A percentile compares a stretch with the other conserved stretches of the same genome.
These are phyloP conservation scores for Gymnoscopelus braueri DNA, from an alignment of 2,797 vertebrate species.

Conservation along the genomic window DNA sequence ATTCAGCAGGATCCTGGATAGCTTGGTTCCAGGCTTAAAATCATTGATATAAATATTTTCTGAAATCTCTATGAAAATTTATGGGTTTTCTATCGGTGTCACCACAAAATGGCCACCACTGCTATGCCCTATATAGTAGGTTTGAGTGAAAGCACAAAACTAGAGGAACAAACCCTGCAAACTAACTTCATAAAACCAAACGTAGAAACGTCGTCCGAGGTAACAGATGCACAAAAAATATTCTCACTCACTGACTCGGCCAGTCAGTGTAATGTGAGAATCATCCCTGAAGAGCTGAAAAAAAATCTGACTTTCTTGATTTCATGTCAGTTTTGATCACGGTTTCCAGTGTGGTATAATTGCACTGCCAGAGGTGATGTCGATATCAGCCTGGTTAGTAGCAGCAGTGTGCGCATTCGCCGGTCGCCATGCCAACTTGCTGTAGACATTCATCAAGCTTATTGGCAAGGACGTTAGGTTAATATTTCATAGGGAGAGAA, in stretches of 20 bases:
- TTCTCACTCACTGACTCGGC: slow-evolving; percentile 9
- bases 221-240: neutral
- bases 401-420: slow-evolving; percentile 40
- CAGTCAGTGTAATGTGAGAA: slow-evolving; percentile 9
- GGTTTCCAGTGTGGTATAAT: slow-evolving; percentile 42
- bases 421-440: slow-evolving; percentile 59
- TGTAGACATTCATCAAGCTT: slow-evolving; percentile 59
- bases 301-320: slow-evolving; percentile 64
- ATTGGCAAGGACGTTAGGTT: slow-evolving; percentile 57
- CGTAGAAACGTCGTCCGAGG: no score
- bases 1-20: no score
- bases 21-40: no score
- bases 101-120: no score
- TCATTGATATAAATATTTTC: no score
- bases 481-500: slow-evolving; percentile 58
- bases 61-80: no score
- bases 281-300: slow-evolving; percentile 13
- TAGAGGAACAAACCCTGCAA: no score
- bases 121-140: no score
- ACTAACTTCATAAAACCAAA: no score
- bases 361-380: slow-evolving; percentile 54
- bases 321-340: slow-evolving; percentile 67
- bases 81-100: no score
- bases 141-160: no score
- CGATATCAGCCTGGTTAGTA: slow-evolving; percentile 62